A percentile compares a stretch with the other conserved stretches of the same genome.
Conservation (phyloP, 2,888 invertebrate genomes). For the Drosophila mimica region DNA sequence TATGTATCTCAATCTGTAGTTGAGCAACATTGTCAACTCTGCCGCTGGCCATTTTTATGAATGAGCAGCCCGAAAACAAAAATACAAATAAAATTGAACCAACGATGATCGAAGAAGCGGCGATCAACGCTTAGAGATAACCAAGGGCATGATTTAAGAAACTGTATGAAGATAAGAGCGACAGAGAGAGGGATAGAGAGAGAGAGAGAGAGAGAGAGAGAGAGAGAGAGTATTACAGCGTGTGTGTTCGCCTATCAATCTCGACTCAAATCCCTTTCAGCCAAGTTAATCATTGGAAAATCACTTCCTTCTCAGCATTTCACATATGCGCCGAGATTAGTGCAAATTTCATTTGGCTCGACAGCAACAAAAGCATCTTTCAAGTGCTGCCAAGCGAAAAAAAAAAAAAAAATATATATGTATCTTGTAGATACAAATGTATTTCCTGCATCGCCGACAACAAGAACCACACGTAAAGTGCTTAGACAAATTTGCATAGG, state of each 20-base stretch:
- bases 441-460: constrained; percentile 40
- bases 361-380: constrained; percentile 42
- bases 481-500: constrained; percentile 72
- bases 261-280: constrained; percentile 64
- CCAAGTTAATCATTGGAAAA: constrained; percentile 84
- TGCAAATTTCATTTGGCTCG: constrained; percentile 70
- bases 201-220: constrained; percentile 4
- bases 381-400: constrained; percentile 52
- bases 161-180: constrained; percentile 3
- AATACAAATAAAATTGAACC: constrained; percentile 4
- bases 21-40: constrained; percentile 76
- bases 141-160: constrained; percentile 25
- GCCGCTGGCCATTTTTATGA: constrained; percentile 69
- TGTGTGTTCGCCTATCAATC: constrained; percentile 54
- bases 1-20: constrained; percentile 71
- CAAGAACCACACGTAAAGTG: constrained; percentile 64
- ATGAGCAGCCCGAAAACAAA: constrained; percentile 46
- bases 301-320: constrained; percentile 79
- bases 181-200: no score
- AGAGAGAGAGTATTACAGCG: constrained; percentile 16
- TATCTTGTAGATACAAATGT: constrained; percentile 25
- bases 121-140: constrained; percentile 74
- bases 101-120: constrained; percentile 53
- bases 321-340: constrained; percentile 60
- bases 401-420: neutral